Conservation (phyloP, 1,140 invertebrate genomes). For the Scaptodrosophila lebanonensis region DNA sequence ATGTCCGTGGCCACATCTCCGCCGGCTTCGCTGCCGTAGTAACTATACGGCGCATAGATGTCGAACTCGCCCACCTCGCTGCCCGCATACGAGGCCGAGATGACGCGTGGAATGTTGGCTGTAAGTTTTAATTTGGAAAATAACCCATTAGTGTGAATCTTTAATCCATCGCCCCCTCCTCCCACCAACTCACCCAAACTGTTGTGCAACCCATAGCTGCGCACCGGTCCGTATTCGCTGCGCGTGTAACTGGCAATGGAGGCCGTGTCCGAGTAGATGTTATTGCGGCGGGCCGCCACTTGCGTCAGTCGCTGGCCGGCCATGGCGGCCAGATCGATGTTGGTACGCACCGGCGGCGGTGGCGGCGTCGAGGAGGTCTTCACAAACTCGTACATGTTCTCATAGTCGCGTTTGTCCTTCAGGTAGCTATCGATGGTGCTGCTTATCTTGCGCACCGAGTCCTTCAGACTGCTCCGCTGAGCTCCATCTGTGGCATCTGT, state of each 20-base stretch:
- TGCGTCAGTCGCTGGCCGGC: constrained; percentile 48
- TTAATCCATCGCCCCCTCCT: too few relatives aligned
- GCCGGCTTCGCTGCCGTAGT: constrained; percentile 81
- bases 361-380: constrained; percentile 58
- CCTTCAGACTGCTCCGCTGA: constrained; percentile 70
- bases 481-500: constrained; percentile 43
- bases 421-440: constrained; percentile 76
- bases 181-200: constrained; percentile 61
- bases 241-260: constrained; percentile 73
- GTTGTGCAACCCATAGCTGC: constrained; percentile 63
- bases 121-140: background rate
- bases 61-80: constrained; percentile 86
- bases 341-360: constrained; percentile 54
- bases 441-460: constrained; percentile 76
- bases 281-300: constrained; percentile 37
- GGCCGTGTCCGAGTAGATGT: constrained; percentile 71
- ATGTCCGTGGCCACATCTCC: constrained; percentile 76
- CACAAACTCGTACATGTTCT: constrained; percentile 75
- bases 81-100: constrained; percentile 86
- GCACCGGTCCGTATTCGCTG: constrained; percentile 71
- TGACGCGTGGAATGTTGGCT: constrained; percentile 79
- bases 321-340: constrained; percentile 49
- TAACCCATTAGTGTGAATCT: background rate
- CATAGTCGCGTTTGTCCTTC: constrained; percentile 75
- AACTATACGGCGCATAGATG: constrained; percentile 87